These are phyloP conservation scores for Baccha elongata DNA, from an alignment of 2,888 invertebrate species.

Conservation along the genomic window DNA sequence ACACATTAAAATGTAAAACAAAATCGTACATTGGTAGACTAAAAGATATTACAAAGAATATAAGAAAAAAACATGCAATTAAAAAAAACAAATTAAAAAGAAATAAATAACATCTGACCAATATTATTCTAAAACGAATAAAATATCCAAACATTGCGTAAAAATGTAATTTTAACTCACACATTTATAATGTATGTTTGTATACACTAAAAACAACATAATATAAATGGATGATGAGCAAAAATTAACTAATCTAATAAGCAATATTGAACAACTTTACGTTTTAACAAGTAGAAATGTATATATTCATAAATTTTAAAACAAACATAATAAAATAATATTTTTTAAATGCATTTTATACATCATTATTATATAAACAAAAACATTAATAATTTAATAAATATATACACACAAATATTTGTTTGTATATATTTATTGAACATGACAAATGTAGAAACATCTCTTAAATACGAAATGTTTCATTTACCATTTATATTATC, in stretches of 20 bases:
- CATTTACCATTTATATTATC: slow-evolving; percentile 6
- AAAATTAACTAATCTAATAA: slow-evolving; percentile 68
- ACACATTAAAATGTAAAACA: slow-evolving; percentile 68
- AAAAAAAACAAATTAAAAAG: slow-evolving; percentile 60
- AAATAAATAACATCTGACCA: slow-evolving; percentile 75
- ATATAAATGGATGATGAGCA: slow-evolving; percentile 55
- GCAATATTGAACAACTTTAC: slow-evolving; percentile 69
- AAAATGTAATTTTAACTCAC: slow-evolving; percentile 62
- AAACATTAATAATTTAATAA: slow-evolving; percentile 41
- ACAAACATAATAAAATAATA: slow-evolving; percentile 54
- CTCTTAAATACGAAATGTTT: slow-evolving; percentile 18
- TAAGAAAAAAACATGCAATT: slow-evolving; percentile 72
- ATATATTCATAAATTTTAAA: slow-evolving; percentile 64
- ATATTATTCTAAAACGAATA: slow-evolving; percentile 74
- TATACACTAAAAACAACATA: slow-evolving; percentile 48
- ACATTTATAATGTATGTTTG: slow-evolving; percentile 54
- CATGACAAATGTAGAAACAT: slow-evolving; percentile 4
- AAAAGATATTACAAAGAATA: slow-evolving; percentile 24
- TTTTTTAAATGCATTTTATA: slow-evolving; percentile 72
- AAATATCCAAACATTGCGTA: slow-evolving; percentile 63
- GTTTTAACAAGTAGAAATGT: slow-evolving; percentile 60
- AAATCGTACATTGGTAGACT: slow-evolving; percentile 56
- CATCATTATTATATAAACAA: slow-evolving; percentile 60
- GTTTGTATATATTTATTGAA: slow-evolving; percentile 62
- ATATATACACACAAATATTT: slow-evolving; percentile 54